Conservation (phyloP, 2,888 invertebrate genomes). For the Cheilosia grossa region DNA sequence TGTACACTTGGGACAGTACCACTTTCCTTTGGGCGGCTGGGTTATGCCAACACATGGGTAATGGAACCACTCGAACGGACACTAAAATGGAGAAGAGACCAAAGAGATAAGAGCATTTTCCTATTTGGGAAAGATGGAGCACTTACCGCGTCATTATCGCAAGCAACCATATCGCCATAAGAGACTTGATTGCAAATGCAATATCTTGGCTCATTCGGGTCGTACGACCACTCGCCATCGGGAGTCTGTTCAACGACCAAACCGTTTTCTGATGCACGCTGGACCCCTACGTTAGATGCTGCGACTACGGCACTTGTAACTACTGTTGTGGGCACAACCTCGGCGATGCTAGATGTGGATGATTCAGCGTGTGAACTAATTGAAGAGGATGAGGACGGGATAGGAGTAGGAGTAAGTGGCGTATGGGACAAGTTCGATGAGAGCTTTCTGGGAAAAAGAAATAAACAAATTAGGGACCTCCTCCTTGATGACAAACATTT, state of each 20-base stretch:
- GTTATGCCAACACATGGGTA: slow-evolving; percentile 98
- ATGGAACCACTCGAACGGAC: slow-evolving; percentile 99
- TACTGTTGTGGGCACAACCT: slow-evolving; percentile 50
- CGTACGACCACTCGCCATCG: slow-evolving; percentile 95
- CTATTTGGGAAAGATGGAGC: slow-evolving; percentile 1
- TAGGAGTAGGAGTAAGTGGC: slow-evolving; percentile 78
- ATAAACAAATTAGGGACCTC: background rate
- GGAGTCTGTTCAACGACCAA: slow-evolving; percentile 82
- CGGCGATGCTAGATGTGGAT: slow-evolving; percentile 72
- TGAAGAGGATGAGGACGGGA: slow-evolving; percentile 80
- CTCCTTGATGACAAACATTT: background rate
- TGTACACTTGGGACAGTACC: slow-evolving; percentile 99
- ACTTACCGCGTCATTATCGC: slow-evolving; percentile 97
- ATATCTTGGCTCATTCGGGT: slow-evolving; percentile 98
- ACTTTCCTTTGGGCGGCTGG: slow-evolving; percentile 98
- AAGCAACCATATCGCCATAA: slow-evolving; percentile 99
- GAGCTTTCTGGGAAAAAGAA: slow-evolving; percentile 77
- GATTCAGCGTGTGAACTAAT: slow-evolving; percentile 78
- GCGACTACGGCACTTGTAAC: slow-evolving; percentile 76
- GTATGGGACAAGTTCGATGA: slow-evolving; percentile 75
- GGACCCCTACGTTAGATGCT: slow-evolving; percentile 37
- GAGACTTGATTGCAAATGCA: slow-evolving; percentile 98
- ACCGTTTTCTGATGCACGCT: slow-evolving; percentile 79
- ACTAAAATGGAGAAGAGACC: slow-evolving; percentile 85
- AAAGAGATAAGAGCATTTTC: slow-evolving; percentile 62